Conservation (phyloP, 2,888 invertebrate genomes). For the Esperia sulphurella region DNA sequence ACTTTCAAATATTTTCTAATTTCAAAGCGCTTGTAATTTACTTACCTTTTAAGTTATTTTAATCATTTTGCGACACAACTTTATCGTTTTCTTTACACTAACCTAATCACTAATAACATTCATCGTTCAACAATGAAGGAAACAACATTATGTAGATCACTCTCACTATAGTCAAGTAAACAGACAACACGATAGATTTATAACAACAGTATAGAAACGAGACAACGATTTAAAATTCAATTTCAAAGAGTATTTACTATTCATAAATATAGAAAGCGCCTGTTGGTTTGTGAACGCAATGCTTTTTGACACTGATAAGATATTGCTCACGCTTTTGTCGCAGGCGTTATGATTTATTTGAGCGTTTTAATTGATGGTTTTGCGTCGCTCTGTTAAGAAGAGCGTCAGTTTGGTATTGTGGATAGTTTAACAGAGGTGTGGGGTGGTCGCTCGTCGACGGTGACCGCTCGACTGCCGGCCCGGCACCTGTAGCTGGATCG, state of each 20-base stretch:
- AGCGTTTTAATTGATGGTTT: constrained; percentile 23
- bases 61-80: constrained; percentile 2
- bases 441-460: constrained; percentile 36
- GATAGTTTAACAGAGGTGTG: constrained; percentile 10
- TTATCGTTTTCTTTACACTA: constrained; percentile 16
- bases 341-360: constrained; percentile 33
- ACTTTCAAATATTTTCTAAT: no score
- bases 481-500: constrained; percentile 77
- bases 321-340: constrained; percentile 26
- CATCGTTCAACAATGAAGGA: constrained; percentile 26
- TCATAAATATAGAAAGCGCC: constrained; percentile 42
- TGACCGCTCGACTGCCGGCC: constrained; percentile 52
- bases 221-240: constrained; percentile 45
- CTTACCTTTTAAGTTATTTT: constrained; percentile 2
- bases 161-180: constrained; percentile 26
- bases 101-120: constrained; percentile 17
- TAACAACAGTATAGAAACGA: constrained; percentile 46
- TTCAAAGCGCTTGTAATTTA: not conserved
- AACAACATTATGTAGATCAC: constrained; percentile 29
- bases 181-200: constrained; percentile 43
- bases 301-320: constrained; percentile 12
- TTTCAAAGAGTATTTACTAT: constrained; percentile 36
- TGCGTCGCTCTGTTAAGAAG: constrained; percentile 47
- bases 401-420: constrained; percentile 28
- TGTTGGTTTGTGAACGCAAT: constrained; percentile 62